Evolutionary conservation across 2,888 invertebrate genomes (phyloP).

Genomic region (Rotaria macrura): DNA sequence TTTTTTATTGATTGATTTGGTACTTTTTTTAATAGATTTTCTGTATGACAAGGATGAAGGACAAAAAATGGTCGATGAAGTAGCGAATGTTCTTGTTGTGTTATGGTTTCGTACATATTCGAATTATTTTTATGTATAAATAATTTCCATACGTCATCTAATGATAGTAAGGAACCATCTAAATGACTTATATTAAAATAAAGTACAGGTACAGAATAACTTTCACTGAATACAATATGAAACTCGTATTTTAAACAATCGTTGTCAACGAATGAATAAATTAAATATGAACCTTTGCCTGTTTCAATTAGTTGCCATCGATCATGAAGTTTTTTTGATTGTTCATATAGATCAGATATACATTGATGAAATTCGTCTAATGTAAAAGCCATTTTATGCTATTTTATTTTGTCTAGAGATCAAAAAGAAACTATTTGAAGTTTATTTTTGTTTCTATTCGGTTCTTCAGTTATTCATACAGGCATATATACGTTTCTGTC

Average conservation of each 20-base stretch:
- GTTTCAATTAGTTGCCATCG: slow-evolving; percentile 23
- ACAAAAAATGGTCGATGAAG: slow-evolving; percentile 44
- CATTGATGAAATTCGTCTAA: slow-evolving; percentile 24
- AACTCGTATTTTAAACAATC: slow-evolving; percentile 40
- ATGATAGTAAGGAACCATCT: slow-evolving; percentile 41
- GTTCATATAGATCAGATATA: slow-evolving; percentile 20
- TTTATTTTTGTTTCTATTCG: not conserved
- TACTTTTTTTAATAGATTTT: slow-evolving; percentile 40
- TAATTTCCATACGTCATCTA: slow-evolving; percentile 41
- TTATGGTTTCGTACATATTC: slow-evolving; percentile 40
- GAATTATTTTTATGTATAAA: slow-evolving; percentile 38
- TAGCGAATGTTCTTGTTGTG: slow-evolving; percentile 48
- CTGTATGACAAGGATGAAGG: slow-evolving; percentile 49
- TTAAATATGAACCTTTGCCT: not conserved
- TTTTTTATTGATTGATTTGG: not conserved
- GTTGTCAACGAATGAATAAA: not conserved
- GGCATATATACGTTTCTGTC: not conserved
- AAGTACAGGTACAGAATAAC: slow-evolving; percentile 49
- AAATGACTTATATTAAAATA: slow-evolving; percentile 45
- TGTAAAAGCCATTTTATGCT: not conserved
- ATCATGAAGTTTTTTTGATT: slow-evolving; percentile 24
- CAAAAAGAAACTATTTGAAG: not conserved
- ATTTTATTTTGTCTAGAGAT: not conserved
- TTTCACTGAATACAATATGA: slow-evolving; percentile 48
- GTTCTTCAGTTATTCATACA: not conserved